Conservation (phyloP, 1,140 invertebrate genomes). For the Nasonia giraulti region DNA sequence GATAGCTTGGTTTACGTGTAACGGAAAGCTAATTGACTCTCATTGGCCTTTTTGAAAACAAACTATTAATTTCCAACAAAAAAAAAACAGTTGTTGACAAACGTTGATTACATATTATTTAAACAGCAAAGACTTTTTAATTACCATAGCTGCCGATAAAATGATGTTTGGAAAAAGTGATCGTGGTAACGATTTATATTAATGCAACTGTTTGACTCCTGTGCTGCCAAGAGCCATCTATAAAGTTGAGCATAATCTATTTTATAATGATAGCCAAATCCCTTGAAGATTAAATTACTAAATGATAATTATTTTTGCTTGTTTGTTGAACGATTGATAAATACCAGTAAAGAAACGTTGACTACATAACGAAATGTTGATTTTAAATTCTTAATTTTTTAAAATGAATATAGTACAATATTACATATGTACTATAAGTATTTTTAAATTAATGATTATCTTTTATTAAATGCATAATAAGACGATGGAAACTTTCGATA, state of each 20-base stretch:
- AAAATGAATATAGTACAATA: constrained; percentile 14
- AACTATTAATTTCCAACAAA: background rate
- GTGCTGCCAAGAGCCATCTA: constrained; percentile 18
- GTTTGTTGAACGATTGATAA: background rate
- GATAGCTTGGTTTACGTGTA: constrained; percentile 33
- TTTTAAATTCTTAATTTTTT: background rate
- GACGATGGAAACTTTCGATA: background rate
- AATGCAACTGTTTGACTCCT: constrained; percentile 5
- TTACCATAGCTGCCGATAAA: constrained; percentile 7
- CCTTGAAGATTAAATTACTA: background rate
- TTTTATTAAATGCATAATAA: background rate
- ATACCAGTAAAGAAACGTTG: background rate
- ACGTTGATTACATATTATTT: constrained; percentile 15
- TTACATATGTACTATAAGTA: background rate
- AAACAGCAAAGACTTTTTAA: constrained; percentile 28
- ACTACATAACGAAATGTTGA: background rate
- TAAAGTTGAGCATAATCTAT: constrained; percentile 30
- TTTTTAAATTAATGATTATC: constrained; percentile 1
- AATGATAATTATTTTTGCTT: constrained; percentile 1
- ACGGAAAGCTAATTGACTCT: constrained; percentile 17
- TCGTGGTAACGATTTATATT: constrained; percentile 15
- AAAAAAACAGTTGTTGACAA: constrained; percentile 10
- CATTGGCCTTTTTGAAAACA: background rate
- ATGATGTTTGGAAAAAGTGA: constrained; percentile 24
- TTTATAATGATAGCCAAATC: background rate